Evolutionary conservation across 2,113 vertebrate species (phyloP).

Genomic region (Clarias gariepinus): DNA sequence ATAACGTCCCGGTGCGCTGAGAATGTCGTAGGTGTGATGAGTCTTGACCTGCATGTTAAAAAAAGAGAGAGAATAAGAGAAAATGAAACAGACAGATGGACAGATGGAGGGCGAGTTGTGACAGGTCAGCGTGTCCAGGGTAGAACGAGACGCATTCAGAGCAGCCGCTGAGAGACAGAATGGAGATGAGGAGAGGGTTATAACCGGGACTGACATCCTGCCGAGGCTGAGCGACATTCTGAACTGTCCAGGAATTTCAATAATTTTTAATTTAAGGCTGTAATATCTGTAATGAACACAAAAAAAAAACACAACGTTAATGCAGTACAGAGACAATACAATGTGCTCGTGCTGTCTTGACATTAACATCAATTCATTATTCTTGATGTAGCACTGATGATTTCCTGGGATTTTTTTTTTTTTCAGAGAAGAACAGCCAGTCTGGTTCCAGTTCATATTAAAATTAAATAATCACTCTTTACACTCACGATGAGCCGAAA

Average conservation of each 20-base stretch:
- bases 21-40: conserved; percentile 44
- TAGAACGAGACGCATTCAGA: neutral
- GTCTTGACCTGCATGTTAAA: conserved; percentile 44
- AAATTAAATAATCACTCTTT: neutral
- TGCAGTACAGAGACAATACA: too few relatives aligned
- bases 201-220: neutral
- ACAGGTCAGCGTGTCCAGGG: neutral
- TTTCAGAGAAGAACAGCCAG: neutral
- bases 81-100: neutral
- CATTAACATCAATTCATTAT: neutral
- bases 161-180: neutral
- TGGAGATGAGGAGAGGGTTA: neutral
- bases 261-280: neutral
- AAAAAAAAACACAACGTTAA: too few relatives aligned
- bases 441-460: neutral
- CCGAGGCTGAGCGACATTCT: neutral
- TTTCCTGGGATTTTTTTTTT: neutral
- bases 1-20: neutral
- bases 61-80: neutral
- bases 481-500: neutral
- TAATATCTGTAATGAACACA: neutral
- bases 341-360: neutral
- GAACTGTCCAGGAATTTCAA: neutral
- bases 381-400: neutral
- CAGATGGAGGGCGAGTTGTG: conserved; percentile 13